Percentiles rank a stretch among this genome's conserved stretches.
Evolutionary conservation across 1,140 invertebrate species (phyloP).

Genomic region (Bombus difficillimus): DNA sequence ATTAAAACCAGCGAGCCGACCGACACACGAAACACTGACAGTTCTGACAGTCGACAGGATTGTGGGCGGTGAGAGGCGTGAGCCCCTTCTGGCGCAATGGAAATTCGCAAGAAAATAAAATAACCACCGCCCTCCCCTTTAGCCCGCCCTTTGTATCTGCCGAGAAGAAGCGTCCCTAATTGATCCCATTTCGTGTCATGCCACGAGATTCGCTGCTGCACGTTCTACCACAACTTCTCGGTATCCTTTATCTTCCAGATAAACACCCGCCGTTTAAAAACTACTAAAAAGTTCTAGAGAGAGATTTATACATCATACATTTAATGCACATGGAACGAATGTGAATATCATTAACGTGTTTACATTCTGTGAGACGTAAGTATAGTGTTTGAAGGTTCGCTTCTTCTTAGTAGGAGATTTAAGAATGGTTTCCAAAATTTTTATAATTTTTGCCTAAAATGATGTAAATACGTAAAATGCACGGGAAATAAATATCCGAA

Average conservation of each 20-base stretch:
- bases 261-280: slow-evolving; percentile 33
- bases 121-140: slow-evolving; percentile 42
- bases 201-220: slow-evolving; percentile 34
- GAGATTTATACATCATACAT: not conserved
- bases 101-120: slow-evolving; percentile 61
- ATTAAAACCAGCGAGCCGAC: slow-evolving; percentile 52
- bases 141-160: slow-evolving; percentile 47
- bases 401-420: not conserved
- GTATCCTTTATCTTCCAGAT: slow-evolving; percentile 15
- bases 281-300: not conserved
- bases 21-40: slow-evolving; percentile 62
- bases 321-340: not conserved
- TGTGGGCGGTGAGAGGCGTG: slow-evolving; percentile 64
- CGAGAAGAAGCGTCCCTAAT: slow-evolving; percentile 68
- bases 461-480: too few relatives aligned
- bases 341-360: not conserved
- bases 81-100: slow-evolving; percentile 54
- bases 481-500: too few relatives aligned
- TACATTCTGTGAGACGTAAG: not conserved
- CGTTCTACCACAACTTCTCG: not conserved
- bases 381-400: not conserved
- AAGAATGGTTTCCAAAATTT: too few relatives aligned
- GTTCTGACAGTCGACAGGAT: slow-evolving; percentile 66
- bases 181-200: slow-evolving; percentile 63
- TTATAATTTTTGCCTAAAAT: too few relatives aligned